A percentile compares a stretch with the other conserved stretches of the same genome.
Evolutionary conservation across 2,113 vertebrate genomes (phyloP).

Genomic region (Gambusia affinis): DNA sequence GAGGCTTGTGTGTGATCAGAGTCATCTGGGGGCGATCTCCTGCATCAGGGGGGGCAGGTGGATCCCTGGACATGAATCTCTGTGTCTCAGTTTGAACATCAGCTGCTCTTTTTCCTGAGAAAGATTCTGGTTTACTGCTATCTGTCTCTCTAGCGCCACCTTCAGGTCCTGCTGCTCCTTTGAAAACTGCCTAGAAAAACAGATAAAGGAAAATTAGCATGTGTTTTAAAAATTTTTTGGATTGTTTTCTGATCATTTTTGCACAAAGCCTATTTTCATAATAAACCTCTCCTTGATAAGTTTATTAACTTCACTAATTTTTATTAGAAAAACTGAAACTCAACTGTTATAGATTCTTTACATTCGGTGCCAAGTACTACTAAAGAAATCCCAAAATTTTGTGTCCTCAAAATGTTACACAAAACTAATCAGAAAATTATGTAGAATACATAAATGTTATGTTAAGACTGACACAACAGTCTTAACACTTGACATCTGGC

Average conservation of each 20-base stretch:
- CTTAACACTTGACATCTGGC: too few species aligned
- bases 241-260: background rate
- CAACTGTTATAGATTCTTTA: background rate
- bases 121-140: slow-evolving; percentile 73
- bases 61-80: slow-evolving; percentile 74
- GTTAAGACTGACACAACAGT: background rate
- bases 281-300: background rate
- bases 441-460: background rate
- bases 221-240: background rate
- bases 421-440: background rate
- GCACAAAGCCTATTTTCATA: too few species aligned
- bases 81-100: slow-evolving; percentile 83
- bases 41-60: slow-evolving; percentile 67
- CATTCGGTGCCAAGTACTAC: background rate
- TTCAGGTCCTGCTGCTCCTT: slow-evolving; percentile 84
- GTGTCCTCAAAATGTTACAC: background rate
- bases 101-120: slow-evolving; percentile 90
- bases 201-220: background rate
- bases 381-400: background rate
- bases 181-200: slow-evolving; percentile 82
- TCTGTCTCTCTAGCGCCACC: slow-evolving; percentile 85
- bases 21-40: slow-evolving; percentile 69
- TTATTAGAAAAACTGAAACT: too few species aligned
- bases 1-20: background rate
- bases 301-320: background rate